A percentile compares a stretch with the other conserved stretches of the same genome.
Evolutionary conservation across 2,888 invertebrate species (phyloP).

Genomic region (Neoascia interrupta): DNA sequence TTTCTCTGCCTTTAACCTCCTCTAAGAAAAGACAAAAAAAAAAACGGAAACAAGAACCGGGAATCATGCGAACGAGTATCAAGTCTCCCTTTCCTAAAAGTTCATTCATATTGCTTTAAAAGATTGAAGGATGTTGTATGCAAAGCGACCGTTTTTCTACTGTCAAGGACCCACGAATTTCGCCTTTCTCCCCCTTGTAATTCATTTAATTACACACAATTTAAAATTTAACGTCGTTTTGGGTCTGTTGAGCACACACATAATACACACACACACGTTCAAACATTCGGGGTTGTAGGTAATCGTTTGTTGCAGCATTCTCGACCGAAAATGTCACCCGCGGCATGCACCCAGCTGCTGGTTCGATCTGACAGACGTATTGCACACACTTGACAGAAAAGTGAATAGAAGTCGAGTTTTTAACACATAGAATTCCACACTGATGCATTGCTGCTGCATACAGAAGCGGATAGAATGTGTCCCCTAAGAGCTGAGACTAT

Average conservation of each 20-base stretch:
- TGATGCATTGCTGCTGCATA: no score
- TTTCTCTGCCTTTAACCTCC: neutral
- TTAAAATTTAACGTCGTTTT: constrained; percentile 66
- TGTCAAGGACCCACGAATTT: constrained; percentile 55
- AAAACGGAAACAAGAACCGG: no score
- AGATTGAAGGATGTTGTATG: no score
- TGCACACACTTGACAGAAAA: constrained; percentile 56
- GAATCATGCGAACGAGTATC: constrained; percentile 37
- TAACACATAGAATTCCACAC: constrained; percentile 1
- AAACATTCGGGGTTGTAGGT: constrained; percentile 7
- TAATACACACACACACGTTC: constrained; percentile 19
- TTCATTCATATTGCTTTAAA: neutral
- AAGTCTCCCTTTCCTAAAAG: constrained; percentile 12
- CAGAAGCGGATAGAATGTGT: constrained; percentile 54
- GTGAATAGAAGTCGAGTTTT: constrained; percentile 40
- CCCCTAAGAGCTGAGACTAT: constrained; percentile 16
- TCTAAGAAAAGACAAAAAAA: no score
- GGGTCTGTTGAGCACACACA: constrained; percentile 27
- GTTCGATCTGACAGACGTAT: constrained; percentile 45
- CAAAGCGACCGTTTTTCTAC: no score
- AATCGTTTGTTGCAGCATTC: constrained; percentile 5
- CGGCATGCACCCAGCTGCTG: no score
- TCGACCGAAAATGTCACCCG: no score
- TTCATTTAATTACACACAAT: constrained; percentile 69
- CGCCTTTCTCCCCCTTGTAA: constrained; percentile 64